phyloP scores from a whole-genome alignment of 1,140 invertebrate species.

The Protaetia brevitarsis region DNA sequence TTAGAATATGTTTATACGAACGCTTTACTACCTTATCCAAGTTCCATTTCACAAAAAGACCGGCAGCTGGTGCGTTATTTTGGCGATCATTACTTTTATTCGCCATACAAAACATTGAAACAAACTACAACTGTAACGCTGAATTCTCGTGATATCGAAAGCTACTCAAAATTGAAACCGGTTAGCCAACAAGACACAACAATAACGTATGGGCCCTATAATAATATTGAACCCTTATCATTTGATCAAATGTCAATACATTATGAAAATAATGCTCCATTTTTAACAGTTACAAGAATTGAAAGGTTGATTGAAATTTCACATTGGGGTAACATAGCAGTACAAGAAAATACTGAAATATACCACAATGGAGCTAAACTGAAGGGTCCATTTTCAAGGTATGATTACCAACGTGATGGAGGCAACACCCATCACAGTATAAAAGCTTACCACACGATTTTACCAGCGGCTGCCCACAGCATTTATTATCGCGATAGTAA shows the following conservation, averaged over 20 bases:
- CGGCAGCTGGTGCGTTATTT: slow-evolving; percentile 87
- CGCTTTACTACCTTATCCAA: slow-evolving; percentile 77
- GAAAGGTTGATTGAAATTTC: slow-evolving; percentile 92
- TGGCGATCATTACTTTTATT: slow-evolving; percentile 81
- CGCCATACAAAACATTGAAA: slow-evolving; percentile 73
- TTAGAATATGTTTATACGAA: slow-evolving; percentile 78
- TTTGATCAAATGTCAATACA: slow-evolving; percentile 74
- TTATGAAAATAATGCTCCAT: slow-evolving; percentile 96
- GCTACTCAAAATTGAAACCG: slow-evolving; percentile 84
- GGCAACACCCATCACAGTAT: slow-evolving; percentile 82
- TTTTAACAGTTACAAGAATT: slow-evolving; percentile 83
- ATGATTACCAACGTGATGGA: slow-evolving; percentile 92
- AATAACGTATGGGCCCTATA: slow-evolving; percentile 85
- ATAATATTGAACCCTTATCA: slow-evolving; percentile 58
- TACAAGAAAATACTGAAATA: slow-evolving; percentile 92
- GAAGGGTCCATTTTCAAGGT: slow-evolving; percentile 92
- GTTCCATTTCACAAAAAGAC: slow-evolving; percentile 85
- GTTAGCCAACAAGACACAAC: slow-evolving; percentile 72
- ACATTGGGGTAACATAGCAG: slow-evolving; percentile 98
- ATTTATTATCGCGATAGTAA: slow-evolving; percentile 77
- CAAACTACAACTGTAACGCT: slow-evolving; percentile 69
- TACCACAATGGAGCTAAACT: slow-evolving; percentile 88
- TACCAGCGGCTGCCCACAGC: slow-evolving; percentile 73
- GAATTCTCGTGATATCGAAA: slow-evolving; percentile 66
- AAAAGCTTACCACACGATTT: slow-evolving; percentile 87